These are phyloP conservation scores for Adelphocoris suturalis DNA, from an alignment of 2,888 invertebrate species.

Conservation along the genomic window DNA sequence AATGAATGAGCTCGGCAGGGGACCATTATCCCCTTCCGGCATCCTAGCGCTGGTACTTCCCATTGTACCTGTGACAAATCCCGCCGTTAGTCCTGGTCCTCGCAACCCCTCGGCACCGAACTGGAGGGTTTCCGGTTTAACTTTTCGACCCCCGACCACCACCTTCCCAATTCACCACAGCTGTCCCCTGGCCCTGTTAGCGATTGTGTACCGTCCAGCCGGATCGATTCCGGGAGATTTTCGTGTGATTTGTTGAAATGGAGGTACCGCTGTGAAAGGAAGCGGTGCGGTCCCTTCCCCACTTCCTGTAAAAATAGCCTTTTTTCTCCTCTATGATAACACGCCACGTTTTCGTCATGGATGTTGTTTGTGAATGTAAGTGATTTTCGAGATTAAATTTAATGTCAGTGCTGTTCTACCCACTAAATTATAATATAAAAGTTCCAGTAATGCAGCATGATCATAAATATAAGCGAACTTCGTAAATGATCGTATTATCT, in stretches of 20 bases:
- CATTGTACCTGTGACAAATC: slow-evolving; percentile 49
- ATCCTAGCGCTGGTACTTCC: slow-evolving; percentile 52
- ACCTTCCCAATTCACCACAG: slow-evolving; percentile 7
- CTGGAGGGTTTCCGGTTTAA: slow-evolving; percentile 54
- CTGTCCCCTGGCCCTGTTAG: slow-evolving; percentile 5
- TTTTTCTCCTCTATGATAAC: no score
- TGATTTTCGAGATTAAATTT: no score
- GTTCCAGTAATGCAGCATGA: no score
- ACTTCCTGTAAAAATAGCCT: background rate
- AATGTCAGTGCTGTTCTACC: no score
- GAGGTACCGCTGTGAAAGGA: background rate
- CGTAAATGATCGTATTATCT: no score
- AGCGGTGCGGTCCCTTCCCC: background rate
- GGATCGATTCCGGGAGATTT: background rate
- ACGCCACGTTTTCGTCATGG: no score
- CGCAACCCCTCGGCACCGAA: background rate
- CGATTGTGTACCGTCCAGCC: background rate
- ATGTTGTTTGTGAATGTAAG: no score
- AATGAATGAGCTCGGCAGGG: background rate
- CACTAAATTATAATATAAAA: no score
- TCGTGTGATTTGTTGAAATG: background rate
- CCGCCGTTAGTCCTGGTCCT: background rate
- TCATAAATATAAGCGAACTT: no score
- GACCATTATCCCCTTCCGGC: slow-evolving; percentile 9
- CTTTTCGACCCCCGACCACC: slow-evolving; percentile 43